Conservation (phyloP, 2,113 vertebrate species). For the Chloropsis hardwickii region DNA sequence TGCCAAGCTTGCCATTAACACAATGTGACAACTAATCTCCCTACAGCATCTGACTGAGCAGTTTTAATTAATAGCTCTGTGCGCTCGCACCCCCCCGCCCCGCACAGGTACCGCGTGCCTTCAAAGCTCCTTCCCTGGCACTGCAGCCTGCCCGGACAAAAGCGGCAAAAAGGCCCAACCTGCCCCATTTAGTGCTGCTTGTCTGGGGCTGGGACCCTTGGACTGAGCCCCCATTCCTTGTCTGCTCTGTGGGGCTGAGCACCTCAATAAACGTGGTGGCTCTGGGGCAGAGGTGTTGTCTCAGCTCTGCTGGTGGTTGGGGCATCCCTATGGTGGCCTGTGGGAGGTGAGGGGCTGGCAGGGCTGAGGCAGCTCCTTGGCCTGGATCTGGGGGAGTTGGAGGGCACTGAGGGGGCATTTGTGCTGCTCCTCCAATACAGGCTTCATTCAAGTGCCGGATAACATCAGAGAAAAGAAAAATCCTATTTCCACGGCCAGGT, state of each 20-base stretch:
- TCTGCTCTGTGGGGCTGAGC: background rate
- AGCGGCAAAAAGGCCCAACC: background rate
- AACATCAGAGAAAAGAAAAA: background rate
- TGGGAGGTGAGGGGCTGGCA: background rate
- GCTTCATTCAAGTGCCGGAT: background rate
- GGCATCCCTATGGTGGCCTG: background rate
- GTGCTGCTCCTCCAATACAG: background rate
- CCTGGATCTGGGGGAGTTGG: background rate
- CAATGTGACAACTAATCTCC: constrained; percentile 84
- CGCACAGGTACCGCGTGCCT: constrained; percentile 49
- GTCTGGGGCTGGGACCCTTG: background rate
- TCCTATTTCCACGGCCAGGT: background rate
- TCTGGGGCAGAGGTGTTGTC: background rate
- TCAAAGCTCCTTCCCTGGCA: constrained; percentile 1
- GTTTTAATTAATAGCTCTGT: constrained; percentile 78
- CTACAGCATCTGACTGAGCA: constrained; percentile 77
- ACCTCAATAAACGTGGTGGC: background rate
- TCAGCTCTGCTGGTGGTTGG: background rate
- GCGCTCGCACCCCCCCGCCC: background rate
- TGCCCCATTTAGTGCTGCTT: background rate
- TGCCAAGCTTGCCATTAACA: constrained; percentile 79
- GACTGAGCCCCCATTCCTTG: background rate
- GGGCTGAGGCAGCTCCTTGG: background rate
- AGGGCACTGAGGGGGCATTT: background rate
- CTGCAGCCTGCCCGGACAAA: background rate